A percentile compares a stretch with the other conserved stretches of the same genome.
Evolutionary conservation across 2,888 invertebrate genomes (phyloP).

Genomic region (Prenolepis imparis): DNA sequence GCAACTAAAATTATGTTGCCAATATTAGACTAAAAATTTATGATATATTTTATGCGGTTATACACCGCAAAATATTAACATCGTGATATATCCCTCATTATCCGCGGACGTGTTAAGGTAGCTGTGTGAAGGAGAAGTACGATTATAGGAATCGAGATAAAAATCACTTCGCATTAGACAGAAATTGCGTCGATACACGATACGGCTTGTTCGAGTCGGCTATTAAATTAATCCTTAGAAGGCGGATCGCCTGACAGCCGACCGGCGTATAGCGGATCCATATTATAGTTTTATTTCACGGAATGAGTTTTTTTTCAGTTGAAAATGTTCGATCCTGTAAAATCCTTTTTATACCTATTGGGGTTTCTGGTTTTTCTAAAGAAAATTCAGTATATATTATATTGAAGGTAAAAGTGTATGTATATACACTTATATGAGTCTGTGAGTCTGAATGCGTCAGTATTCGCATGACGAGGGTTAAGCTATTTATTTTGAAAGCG

Average conservation of each 20-base stretch:
- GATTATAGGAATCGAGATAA: constrained; percentile 18
- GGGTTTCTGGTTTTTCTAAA: neutral
- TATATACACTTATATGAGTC: neutral
- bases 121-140: neutral
- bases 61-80: neutral
- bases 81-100: neutral
- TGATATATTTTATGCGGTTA: neutral
- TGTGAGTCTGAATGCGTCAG: neutral
- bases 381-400: neutral
- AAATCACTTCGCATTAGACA: constrained; percentile 6
- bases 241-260: neutral
- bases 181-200: constrained; percentile 7
- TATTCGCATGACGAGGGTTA: constrained; percentile 24
- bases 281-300: neutral
- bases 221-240: constrained; percentile 5
- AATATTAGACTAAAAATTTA: neutral
- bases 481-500: constrained; percentile 34
- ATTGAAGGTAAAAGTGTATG: neutral
- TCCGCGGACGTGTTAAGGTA: neutral
- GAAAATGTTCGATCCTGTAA: constrained; percentile 12
- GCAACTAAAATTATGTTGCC: neutral
- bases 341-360: neutral
- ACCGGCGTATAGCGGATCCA: neutral
- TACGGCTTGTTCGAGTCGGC: neutral
- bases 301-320: neutral